Conservation (phyloP, 2,113 vertebrate genomes). For the Phalacrocorax pelagicus region DNA sequence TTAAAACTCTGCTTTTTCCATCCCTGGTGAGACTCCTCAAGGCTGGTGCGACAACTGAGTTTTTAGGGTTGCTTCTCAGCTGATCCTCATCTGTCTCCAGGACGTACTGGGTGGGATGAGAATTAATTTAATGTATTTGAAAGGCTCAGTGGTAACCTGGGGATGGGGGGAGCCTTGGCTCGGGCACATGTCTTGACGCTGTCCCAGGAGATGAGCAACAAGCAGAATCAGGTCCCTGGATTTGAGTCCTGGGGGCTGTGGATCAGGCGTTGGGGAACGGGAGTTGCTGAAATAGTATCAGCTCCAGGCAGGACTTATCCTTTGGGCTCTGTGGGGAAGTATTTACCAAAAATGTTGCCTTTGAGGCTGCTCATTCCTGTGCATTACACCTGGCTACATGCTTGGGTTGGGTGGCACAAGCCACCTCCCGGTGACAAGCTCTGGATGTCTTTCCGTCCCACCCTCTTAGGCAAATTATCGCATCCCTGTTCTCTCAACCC, state of each 20-base stretch:
- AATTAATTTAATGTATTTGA: background rate
- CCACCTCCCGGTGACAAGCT: background rate
- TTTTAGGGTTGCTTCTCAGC: background rate
- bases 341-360: background rate
- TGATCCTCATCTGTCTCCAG: background rate
- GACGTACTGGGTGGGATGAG: background rate
- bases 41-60: background rate
- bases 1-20: background rate
- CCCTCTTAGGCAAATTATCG: background rate
- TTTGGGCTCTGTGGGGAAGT: background rate
- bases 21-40: background rate
- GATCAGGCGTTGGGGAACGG: rapidly evolving
- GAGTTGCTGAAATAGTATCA: background rate
- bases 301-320: background rate
- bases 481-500: background rate
- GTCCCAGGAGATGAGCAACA: rapidly evolving
- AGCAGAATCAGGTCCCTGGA: background rate
- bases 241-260: background rate
- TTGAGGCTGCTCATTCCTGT: rapidly evolving
- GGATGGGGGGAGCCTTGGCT: background rate
- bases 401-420: background rate
- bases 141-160: background rate
- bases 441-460: too few species aligned
- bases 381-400: background rate
- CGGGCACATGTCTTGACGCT: rapidly evolving